Evolutionary conservation across 2,113 vertebrate species (phyloP).

Genomic region (Coracopsis vasa): DNA sequence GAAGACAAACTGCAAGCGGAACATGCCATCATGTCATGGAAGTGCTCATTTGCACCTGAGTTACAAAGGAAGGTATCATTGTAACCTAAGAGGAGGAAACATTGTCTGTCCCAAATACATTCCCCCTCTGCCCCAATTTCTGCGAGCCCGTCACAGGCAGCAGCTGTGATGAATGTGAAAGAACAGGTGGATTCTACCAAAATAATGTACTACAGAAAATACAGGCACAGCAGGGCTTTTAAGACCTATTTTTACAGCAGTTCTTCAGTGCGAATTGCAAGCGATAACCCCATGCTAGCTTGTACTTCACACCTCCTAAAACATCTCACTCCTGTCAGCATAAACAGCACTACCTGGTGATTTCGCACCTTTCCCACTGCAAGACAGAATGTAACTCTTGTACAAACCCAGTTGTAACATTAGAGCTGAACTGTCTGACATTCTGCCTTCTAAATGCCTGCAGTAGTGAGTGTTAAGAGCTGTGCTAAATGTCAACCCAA

Average conservation of each 20-base stretch:
- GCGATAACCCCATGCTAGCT: fast-evolving
- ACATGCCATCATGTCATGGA: not conserved
- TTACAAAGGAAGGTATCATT: not conserved
- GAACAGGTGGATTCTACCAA: not conserved
- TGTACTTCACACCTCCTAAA: not conserved
- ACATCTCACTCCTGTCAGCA: not conserved
- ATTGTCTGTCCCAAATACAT: not conserved
- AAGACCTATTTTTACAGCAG: not conserved
- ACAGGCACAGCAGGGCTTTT: not conserved
- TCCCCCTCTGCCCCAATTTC: fast-evolving
- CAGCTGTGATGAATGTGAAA: not conserved
- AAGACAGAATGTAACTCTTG: not conserved
- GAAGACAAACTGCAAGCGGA: not conserved
- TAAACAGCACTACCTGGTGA: not conserved
- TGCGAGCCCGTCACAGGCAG: not conserved
- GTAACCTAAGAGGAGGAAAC: not conserved
- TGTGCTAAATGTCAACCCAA: not conserved
- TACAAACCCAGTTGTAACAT: not conserved
- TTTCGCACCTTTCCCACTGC: not conserved
- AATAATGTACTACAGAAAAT: not conserved
- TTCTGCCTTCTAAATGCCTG: not conserved
- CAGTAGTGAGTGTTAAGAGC: not conserved
- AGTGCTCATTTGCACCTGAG: not conserved
- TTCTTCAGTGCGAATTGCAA: fast-evolving
- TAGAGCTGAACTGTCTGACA: not conserved